phyloP scores from a whole-genome alignment of 2,888 invertebrate genomes.

The Pogonocherus hispidulus region DNA sequence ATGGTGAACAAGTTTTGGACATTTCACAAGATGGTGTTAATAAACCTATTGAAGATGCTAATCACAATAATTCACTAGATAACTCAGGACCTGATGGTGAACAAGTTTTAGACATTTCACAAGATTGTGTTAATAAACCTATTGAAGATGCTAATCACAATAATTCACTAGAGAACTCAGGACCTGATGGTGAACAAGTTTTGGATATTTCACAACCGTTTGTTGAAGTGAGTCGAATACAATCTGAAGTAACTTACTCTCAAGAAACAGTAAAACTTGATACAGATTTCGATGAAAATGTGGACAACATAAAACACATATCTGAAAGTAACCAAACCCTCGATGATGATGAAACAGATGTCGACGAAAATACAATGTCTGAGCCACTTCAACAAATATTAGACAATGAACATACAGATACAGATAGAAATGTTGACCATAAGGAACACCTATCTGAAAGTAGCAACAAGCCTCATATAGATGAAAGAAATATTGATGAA shows the following conservation, averaged over 20 bases:
- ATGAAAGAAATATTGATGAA: no score
- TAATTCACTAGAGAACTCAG: not conserved
- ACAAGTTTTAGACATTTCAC: not conserved
- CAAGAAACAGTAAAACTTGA: conserved; percentile 8
- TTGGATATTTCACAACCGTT: no score
- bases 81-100: not conserved
- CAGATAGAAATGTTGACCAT: no score
- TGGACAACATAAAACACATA: not conserved
- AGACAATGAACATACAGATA: no score
- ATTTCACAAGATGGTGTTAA: not conserved
- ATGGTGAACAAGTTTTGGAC: not conserved
- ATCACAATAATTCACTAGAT: no score
- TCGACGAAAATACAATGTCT: conserved; percentile 11
- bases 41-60: not conserved
- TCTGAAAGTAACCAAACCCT: not conserved
- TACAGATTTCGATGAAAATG: not conserved
- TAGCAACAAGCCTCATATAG: no score
- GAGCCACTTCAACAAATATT: not conserved
- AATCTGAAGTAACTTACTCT: not conserved
- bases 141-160: not conserved
- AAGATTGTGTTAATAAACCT: not conserved
- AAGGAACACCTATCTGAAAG: no score
- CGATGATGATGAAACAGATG: conserved; percentile 34
- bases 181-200: not conserved
- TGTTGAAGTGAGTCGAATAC: no score